Percentiles rank a stretch among this genome's conserved stretches.
Conservation (phyloP, 2,113 vertebrate species). For the Bujurquina vittata region DNA sequence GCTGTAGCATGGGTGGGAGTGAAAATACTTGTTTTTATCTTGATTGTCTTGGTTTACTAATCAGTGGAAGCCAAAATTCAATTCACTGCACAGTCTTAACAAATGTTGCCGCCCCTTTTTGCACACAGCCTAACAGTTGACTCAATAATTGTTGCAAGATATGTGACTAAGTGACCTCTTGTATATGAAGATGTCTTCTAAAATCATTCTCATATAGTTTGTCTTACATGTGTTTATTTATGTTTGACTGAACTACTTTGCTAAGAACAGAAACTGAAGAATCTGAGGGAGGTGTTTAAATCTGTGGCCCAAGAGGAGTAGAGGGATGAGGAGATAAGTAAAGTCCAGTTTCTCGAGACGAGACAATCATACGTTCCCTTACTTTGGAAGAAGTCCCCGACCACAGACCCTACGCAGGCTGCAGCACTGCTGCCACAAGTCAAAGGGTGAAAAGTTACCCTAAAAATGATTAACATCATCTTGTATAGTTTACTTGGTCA, state of each 20-base stretch:
- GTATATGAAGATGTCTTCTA: no score
- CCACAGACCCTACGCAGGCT: constrained; percentile 84
- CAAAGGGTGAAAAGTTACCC: constrained; percentile 73
- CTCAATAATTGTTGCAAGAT: not conserved
- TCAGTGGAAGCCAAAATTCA: not conserved
- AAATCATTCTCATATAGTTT: no score
- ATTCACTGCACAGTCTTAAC: no score
- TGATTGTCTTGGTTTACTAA: not conserved
- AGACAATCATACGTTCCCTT: constrained; percentile 95
- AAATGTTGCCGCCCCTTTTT: not conserved
- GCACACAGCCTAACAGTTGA: not conserved
- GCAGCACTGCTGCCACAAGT: constrained; percentile 65
- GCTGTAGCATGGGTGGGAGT: not conserved
- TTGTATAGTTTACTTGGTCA: not conserved
- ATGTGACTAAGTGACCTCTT: not conserved
- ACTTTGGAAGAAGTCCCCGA: constrained; percentile 94
- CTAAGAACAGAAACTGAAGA: constrained; percentile 54
- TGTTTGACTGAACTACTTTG: not conserved
- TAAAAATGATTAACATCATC: not conserved
- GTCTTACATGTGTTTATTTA: no score
- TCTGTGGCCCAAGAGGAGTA: constrained; percentile 83
- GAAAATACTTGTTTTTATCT: not conserved
- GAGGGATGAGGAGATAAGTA: constrained; percentile 93
- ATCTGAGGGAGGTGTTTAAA: constrained; percentile 67
- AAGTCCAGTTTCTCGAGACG: constrained; percentile 94